phyloP scores from a whole-genome alignment of 1,140 invertebrate genomes.

The Drosophila neocordata region DNA sequence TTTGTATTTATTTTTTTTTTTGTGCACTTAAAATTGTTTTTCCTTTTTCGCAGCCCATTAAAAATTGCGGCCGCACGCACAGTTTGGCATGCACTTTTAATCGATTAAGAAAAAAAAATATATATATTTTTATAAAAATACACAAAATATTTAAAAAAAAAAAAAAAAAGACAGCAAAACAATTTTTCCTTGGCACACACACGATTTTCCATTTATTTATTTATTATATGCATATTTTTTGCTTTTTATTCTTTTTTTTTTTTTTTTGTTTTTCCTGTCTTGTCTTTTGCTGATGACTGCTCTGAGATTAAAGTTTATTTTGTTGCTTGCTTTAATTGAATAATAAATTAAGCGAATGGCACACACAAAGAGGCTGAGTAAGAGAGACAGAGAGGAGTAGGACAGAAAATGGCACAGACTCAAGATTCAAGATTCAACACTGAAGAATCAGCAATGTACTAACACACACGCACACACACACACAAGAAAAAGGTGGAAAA shows the following conservation, averaged over 20 bases:
- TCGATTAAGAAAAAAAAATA: slow-evolving; percentile 60
- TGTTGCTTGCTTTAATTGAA: slow-evolving; percentile 72
- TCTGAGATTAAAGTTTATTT: slow-evolving; percentile 75
- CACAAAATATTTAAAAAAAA: not conserved
- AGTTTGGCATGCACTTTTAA: slow-evolving; percentile 79
- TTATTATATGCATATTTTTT: slow-evolving; percentile 36
- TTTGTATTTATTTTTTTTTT: too few species aligned
- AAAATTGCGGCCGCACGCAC: slow-evolving; percentile 74
- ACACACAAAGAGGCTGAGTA: slow-evolving; percentile 31
- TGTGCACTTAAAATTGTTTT: slow-evolving; percentile 28
- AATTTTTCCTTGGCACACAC: slow-evolving; percentile 67
- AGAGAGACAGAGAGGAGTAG: slow-evolving; percentile 22
- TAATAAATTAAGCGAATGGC: slow-evolving; percentile 76
- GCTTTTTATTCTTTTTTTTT: not conserved
- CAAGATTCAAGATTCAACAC: not conserved
- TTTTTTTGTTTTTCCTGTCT: slow-evolving; percentile 29
- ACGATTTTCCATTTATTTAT: slow-evolving; percentile 75
- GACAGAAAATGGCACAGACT: slow-evolving; percentile 2
- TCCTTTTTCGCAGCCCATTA: slow-evolving; percentile 77
- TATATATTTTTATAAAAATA: not conserved
- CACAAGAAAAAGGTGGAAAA: not conserved
- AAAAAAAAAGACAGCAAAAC: slow-evolving; percentile 28
- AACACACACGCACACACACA: not conserved
- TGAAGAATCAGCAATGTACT: not conserved
- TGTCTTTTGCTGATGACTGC: slow-evolving; percentile 63